phyloP scores from a whole-genome alignment of 2,888 invertebrate species.

The Acanthococcus lagerstroemiae region DNA sequence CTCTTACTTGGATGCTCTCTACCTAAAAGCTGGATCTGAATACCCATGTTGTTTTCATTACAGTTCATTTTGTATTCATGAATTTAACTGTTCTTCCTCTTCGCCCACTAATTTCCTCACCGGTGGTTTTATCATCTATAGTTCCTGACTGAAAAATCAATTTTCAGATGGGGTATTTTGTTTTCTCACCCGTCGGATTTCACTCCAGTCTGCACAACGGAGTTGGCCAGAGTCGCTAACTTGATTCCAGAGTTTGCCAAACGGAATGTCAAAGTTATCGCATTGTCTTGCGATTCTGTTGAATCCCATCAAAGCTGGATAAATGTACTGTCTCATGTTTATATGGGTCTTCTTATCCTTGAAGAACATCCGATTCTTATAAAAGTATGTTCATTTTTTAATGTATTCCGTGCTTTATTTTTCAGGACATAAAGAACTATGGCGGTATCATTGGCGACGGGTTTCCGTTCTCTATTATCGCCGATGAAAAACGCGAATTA shows the following conservation, averaged over 20 bases:
- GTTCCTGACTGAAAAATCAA: not conserved
- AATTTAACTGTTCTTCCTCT: not conserved
- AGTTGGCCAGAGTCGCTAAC: slow-evolving; percentile 64
- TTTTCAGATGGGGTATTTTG: slow-evolving; percentile 69
- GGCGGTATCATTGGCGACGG: slow-evolving; percentile 58
- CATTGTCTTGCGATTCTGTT: slow-evolving; percentile 67
- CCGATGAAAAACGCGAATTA: slow-evolving; percentile 60
- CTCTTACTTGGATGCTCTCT: no score
- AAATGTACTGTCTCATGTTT: slow-evolving; percentile 44
- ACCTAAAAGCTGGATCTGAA: no score
- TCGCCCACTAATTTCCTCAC: not conserved
- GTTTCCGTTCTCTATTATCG: slow-evolving; percentile 73
- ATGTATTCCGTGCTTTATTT: slow-evolving; percentile 20
- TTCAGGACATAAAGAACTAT: slow-evolving; percentile 56
- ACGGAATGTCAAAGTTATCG: slow-evolving; percentile 63
- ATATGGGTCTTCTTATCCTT: no score
- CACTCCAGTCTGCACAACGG: slow-evolving; percentile 84
- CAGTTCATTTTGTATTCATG: not conserved
- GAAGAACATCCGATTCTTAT: not conserved
- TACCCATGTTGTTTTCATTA: no score
- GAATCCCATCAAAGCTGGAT: slow-evolving; percentile 68
- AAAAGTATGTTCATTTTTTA: not conserved
- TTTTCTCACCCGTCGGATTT: slow-evolving; percentile 85
- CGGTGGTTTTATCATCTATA: not conserved
- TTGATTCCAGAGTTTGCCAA: slow-evolving; percentile 58